Percentiles rank a stretch among this genome's conserved stretches.
phyloP scores from a whole-genome alignment of 2,113 vertebrate species.

The Cranoglanis bouderius region DNA sequence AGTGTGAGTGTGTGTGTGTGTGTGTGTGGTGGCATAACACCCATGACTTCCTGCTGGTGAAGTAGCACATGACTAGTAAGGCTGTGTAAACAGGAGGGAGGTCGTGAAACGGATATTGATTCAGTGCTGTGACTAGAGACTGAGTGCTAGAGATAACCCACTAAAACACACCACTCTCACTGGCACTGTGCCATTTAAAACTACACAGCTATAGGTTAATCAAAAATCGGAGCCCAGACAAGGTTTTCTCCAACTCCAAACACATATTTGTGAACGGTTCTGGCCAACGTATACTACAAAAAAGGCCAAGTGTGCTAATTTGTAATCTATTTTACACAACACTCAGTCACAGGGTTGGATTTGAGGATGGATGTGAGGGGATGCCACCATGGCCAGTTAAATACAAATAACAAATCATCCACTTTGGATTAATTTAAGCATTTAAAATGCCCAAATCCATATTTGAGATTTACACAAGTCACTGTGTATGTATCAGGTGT shows the following conservation, averaged over 20 bases:
- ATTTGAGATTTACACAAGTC: neutral
- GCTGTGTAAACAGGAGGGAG: constrained; percentile 68
- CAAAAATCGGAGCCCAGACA: neutral
- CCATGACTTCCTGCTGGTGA: constrained; percentile 60
- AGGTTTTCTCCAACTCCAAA: neutral
- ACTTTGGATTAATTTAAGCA: neutral
- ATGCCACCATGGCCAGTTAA: neutral
- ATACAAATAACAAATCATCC: neutral
- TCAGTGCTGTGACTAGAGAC: constrained; percentile 59
- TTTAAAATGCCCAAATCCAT: neutral
- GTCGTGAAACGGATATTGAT: constrained; percentile 68
- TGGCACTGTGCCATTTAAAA: constrained; percentile 3
- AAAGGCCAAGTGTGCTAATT: neutral
- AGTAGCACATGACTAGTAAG: constrained; percentile 59
- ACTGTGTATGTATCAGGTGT: neutral
- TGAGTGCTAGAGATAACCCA: constrained; percentile 23
- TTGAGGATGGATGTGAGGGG: neutral
- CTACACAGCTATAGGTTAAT: neutral
- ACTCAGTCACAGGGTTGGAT: neutral
- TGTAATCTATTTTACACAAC: neutral
- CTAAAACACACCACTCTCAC: neutral
- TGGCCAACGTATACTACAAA: neutral
- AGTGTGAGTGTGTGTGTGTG: constrained; percentile 15
- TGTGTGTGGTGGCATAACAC: constrained; percentile 18
- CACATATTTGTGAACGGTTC: neutral